Conservation (phyloP, 2,797 vertebrate species). For the Chanos chanos region DNA sequence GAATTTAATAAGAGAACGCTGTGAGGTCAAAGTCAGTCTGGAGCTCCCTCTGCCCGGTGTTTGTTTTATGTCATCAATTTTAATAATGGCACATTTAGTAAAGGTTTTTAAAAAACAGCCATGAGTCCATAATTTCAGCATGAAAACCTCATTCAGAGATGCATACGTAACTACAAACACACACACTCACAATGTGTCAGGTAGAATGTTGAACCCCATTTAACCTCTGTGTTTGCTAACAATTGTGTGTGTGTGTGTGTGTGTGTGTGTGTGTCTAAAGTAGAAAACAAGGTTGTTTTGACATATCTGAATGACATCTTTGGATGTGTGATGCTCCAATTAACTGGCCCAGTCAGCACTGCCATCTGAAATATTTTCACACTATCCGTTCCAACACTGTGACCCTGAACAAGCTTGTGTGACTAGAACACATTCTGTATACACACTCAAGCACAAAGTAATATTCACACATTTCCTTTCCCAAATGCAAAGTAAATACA, state of each 20-base stretch:
- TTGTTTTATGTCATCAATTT: too few relatives aligned
- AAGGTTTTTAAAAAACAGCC: too few relatives aligned
- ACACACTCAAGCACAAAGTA: constrained; percentile 13
- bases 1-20: too few relatives aligned
- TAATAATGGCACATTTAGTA: too few relatives aligned
- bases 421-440: constrained; percentile 11
- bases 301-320: neutral
- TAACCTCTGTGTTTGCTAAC: neutral
- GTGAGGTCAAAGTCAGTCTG: too few relatives aligned
- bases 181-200: too few relatives aligned
- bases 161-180: too few relatives aligned
- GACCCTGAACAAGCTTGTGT: constrained; percentile 17
- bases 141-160: too few relatives aligned
- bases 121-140: too few relatives aligned
- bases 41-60: too few relatives aligned
- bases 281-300: too few relatives aligned
- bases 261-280: neutral
- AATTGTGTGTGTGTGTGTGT: neutral
- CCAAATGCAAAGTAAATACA: neutral
- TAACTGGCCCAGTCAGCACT: neutral
- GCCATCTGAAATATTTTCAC: constrained; percentile 31
- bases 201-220: too few relatives aligned
- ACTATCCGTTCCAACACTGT: neutral
- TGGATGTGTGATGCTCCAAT: constrained; percentile 21
- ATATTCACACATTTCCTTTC: constrained; percentile 2